Conservation (phyloP, 1,140 invertebrate species). For the Acromyrmex echinatior region DNA sequence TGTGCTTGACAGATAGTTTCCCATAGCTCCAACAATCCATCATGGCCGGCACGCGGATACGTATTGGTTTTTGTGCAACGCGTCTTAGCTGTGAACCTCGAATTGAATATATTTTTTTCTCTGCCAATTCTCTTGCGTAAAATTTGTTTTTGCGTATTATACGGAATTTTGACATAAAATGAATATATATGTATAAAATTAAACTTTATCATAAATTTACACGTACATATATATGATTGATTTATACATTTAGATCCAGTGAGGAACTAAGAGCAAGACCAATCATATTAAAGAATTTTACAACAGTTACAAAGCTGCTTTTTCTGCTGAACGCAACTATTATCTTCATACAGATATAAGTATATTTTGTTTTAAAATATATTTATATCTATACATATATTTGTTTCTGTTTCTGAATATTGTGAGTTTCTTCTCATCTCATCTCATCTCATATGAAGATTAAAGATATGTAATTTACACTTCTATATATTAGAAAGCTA, state of each 20-base stretch:
- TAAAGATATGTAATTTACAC: conserved; percentile 10
- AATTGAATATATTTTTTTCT: conserved; percentile 81
- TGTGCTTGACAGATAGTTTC: conserved; percentile 87
- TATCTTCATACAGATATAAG: not conserved
- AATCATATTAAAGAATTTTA: too few species aligned
- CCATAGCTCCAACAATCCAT: conserved; percentile 86
- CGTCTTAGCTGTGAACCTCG: conserved; percentile 82
- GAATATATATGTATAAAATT: not conserved
- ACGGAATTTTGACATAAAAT: conserved; percentile 25
- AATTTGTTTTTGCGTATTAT: conserved; percentile 55
- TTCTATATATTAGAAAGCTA: not conserved
- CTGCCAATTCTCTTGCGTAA: conserved; percentile 63
- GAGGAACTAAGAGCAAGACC: too few species aligned
- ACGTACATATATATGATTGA: not conserved
- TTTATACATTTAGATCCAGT: too few species aligned
- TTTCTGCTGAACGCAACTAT: too few species aligned
- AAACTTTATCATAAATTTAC: not conserved
- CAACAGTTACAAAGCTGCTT: too few species aligned
- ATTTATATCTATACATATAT: not conserved
- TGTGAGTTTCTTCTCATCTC: not conserved
- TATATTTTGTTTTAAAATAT: not conserved
- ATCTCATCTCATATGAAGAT: not conserved
- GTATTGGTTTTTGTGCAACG: conserved; percentile 84
- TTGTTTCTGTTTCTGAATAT: not conserved
- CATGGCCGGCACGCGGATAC: conserved; percentile 85